Base-by-base conservation (phyloP, 1,140 invertebrate species). In the Babylonia areolata region DNA sequence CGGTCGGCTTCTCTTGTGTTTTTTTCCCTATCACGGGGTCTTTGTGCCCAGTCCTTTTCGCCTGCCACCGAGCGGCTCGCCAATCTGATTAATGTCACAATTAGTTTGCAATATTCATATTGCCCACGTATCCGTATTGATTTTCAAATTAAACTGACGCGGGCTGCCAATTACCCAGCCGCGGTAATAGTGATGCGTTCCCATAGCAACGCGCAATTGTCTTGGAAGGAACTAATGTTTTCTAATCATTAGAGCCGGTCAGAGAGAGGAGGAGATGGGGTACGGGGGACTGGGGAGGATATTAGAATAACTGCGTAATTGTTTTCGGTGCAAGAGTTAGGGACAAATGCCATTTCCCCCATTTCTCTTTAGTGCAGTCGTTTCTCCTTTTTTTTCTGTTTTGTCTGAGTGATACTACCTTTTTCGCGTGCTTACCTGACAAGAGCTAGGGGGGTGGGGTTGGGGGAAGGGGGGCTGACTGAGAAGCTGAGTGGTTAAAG, bases 71-170 rank as follows among this genome's bases (percentile, higher is more conserved):
- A 17, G 15, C 75, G 35, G 11, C 75, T 23, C 42, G 42, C 78
- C 77, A 31, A 80, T 80, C 78, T 80, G 78, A 80, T 80, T 80
- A 80, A 80, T 80, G 78, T 58, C 78, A 54, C 78, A 80, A 80
- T 80, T 80, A 80, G 78, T 80, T 80, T 80, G 78, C 78, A 80
- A 80, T 80, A 80, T 80, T 80, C 78, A 80, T 80, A 80, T 80
- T 31, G 78, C 78, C 28, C 78, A 35, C 40, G 46, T 80, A 80
- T 80, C 40, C 46, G 73, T 58, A 80, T 80, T 35, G 78, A 80
- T 80, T 80, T 80, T 80, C 78, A 80, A 84, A 84, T 75, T 75
- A 75, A 84, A 84, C 83, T 51, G 64, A 84, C 69, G 69, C 54
- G 51, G 81, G 23, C 15, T 69, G 73, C 42, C 83, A 75, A 73